Conservation (phyloP, 2,888 invertebrate species). For the Lottia scabra region DNA sequence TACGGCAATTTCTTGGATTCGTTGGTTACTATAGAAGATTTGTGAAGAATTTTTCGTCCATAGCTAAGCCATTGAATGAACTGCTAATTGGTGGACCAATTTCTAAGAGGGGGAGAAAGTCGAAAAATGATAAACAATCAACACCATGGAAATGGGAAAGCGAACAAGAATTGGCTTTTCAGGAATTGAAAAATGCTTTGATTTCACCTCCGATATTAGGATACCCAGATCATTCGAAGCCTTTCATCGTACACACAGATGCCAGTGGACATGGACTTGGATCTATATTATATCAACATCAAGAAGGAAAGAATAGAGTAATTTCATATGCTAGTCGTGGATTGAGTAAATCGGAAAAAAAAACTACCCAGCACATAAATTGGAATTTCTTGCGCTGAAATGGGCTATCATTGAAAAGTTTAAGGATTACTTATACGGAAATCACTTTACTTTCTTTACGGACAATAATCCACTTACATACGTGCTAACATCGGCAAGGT, state of each 20-base stretch:
- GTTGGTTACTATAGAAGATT: constrained; percentile 33
- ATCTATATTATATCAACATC: constrained; percentile 20
- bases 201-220: constrained; percentile 12
- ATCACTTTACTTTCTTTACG: constrained; percentile 24
- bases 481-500: constrained; percentile 28
- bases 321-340: constrained; percentile 36
- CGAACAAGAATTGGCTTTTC: constrained; percentile 19
- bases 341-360: constrained; percentile 23
- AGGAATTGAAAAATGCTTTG: not conserved
- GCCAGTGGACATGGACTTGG: constrained; percentile 23
- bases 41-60: constrained; percentile 28
- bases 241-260: constrained; percentile 21
- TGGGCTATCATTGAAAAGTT: constrained; percentile 31
- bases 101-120: not conserved
- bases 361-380: constrained; percentile 28
- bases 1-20: constrained; percentile 30
- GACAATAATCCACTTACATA: constrained; percentile 37
- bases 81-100: not conserved
- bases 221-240: constrained; percentile 20
- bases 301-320: constrained; percentile 19
- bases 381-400: constrained; percentile 30
- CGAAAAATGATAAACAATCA: not conserved
- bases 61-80: constrained; percentile 29
- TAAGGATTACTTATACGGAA: constrained; percentile 17
- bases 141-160: constrained; percentile 6